Percentiles rank a stretch among this genome's conserved stretches.
These are phyloP conservation scores for Hemiscyllium ocellatum DNA, from an alignment of 2,113 vertebrate species.

Conservation along the genomic window DNA sequence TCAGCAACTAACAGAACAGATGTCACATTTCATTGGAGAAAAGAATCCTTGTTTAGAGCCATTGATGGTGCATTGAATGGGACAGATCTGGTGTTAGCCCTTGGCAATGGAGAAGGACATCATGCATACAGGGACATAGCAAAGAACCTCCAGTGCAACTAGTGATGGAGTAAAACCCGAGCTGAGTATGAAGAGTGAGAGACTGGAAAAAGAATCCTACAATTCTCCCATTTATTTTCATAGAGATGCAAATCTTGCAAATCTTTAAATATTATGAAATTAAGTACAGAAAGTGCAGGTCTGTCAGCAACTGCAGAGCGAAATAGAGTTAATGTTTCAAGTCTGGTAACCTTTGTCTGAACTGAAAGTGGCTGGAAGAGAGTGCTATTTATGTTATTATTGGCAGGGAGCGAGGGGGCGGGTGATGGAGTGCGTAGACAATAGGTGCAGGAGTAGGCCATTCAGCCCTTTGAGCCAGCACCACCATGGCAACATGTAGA, in stretches of 20 bases:
- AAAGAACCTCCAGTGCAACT: not conserved
- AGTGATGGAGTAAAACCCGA: not conserved
- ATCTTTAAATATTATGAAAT: not conserved
- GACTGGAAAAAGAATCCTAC: not conserved
- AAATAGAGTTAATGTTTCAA: too few species aligned
- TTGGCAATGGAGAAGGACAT: not conserved
- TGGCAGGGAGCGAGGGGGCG: too few species aligned
- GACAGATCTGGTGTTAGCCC: not conserved
- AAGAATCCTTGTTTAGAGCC: not conserved
- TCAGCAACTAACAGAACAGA: not conserved
- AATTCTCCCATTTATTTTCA: not conserved
- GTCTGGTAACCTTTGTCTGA: too few species aligned
- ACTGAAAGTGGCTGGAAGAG: too few species aligned
- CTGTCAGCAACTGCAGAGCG: too few species aligned
- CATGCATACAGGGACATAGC: not conserved
- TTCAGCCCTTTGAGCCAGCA: too few species aligned
- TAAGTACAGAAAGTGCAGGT: not conserved
- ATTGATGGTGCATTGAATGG: not conserved
- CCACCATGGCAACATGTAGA: too few species aligned
- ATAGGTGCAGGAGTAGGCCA: too few species aligned
- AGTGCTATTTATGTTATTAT: too few species aligned
- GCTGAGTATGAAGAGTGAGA: not conserved
- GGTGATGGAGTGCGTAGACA: too few species aligned
- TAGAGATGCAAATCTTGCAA: not conserved
- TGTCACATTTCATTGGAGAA: slow-evolving; percentile 17